Conservation (phyloP, 92 coral and sea anemone species). For the Plumapathes pennacea region DNA sequence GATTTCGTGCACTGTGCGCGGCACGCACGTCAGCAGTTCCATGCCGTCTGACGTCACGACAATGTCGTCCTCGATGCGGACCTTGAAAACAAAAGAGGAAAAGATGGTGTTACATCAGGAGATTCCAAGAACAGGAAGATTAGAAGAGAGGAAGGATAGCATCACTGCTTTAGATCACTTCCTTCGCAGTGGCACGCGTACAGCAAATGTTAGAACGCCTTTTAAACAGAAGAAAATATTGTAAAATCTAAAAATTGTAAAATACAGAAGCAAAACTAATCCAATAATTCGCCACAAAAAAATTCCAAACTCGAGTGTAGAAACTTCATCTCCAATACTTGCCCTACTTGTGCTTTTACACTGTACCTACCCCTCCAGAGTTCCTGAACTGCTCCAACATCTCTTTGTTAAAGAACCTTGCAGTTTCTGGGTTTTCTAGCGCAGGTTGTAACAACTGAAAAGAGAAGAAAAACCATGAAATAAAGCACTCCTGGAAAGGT, state of each 20-base stretch:
- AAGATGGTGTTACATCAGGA: no score
- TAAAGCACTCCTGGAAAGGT: no score
- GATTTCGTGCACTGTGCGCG: constrained; percentile 94
- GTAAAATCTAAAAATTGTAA: no score
- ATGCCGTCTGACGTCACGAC: constrained; percentile 92
- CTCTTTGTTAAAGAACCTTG: constrained; percentile 82
- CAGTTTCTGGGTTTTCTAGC: constrained; percentile 76
- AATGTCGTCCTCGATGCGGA: constrained; percentile 96
- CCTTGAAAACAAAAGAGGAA: constrained; percentile 33
- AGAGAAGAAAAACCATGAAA: not conserved
- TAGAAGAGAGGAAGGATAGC: no score
- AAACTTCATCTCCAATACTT: no score
- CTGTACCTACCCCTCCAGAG: constrained; percentile 95
- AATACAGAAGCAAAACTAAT: not conserved
- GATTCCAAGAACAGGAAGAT: no score
- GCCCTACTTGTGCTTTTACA: no score
- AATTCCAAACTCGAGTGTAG: no score
- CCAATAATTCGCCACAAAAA: not conserved
- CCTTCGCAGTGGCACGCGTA: no score
- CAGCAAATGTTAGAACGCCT: no score
- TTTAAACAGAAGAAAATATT: no score
- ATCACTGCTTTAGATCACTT: no score
- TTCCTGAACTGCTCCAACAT: constrained; percentile 76
- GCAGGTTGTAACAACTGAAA: constrained; percentile 72
- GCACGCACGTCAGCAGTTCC: constrained; percentile 98